A percentile compares a stretch with the other conserved stretches of the same genome.
These are phyloP conservation scores for Resseliella maxima DNA, from an alignment of 2,888 invertebrate species.

Conservation along the genomic window DNA sequence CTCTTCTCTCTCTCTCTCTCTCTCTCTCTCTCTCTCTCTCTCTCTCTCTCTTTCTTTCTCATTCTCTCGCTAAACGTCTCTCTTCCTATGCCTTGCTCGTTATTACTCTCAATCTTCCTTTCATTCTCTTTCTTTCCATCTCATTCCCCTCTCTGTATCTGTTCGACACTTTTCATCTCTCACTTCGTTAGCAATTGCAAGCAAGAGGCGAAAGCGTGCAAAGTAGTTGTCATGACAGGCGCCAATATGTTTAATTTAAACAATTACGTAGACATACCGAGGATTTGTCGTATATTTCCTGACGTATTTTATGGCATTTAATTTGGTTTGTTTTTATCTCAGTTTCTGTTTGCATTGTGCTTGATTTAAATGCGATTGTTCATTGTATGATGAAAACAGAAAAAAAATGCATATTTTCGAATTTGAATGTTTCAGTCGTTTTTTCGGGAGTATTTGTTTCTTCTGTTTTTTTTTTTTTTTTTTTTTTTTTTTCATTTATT, in stretches of 20 bases:
- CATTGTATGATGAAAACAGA: too few relatives aligned
- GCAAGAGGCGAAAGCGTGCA: conserved; percentile 46
- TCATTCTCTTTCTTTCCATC: too few relatives aligned
- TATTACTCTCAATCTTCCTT: too few relatives aligned
- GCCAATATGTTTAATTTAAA: conserved; percentile 54
- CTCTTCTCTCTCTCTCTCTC: too few relatives aligned
- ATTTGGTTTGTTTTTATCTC: conserved; percentile 6
- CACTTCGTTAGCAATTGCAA: background rate
- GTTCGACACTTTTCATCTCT: too few relatives aligned
- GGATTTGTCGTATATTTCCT: conserved; percentile 53
- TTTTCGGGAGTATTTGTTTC: background rate
- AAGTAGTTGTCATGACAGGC: conserved; percentile 55
- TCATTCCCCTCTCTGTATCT: too few relatives aligned
- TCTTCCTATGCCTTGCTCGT: too few relatives aligned
- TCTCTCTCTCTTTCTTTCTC: too few relatives aligned
- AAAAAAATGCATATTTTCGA: too few relatives aligned
- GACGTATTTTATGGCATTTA: conserved; percentile 51
- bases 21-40: too few relatives aligned
- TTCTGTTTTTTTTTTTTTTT: background rate
- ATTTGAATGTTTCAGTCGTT: background rate
- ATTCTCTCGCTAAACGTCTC: too few relatives aligned
- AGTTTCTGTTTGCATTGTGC: background rate
- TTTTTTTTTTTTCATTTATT: background rate
- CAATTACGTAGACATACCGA: conserved; percentile 53
- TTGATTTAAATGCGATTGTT: background rate